Base-by-base conservation (phyloP, 53 echinoderm and acorn worm genomes). In the Apostichopus leukothele region DNA sequence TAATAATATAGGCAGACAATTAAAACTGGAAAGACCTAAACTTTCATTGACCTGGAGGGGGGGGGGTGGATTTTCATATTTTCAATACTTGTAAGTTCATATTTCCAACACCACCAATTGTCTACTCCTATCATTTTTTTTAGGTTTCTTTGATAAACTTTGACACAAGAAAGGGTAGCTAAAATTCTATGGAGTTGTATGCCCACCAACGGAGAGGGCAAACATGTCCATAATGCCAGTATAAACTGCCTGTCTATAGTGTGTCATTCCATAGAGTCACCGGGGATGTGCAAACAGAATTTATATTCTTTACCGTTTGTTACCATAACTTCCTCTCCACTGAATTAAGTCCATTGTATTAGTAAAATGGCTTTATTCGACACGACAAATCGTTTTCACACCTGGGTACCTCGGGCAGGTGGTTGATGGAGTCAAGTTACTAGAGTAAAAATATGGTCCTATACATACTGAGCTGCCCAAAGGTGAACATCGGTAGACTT, bases 301-400 rank as follows among this genome's bases (percentile, higher is more conserved):
- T 79, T 39, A 39, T 53, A 79, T 79, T 79, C 79, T 79, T 79
- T 79, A 1, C 63, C 0, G 79, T 53, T 53, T 79, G 79, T 51
- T 53, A 79, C 50, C 52, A 79, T 79, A 79, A 79, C 79, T 79
- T 79, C 79, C 79, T 79, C 79, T 50, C 18, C 79, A 79, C 52
- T 79, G 79, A 79, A 79, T 79, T 79, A 79, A 79, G 4, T 51
- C 79, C 51, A 79, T 79, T 79, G 79, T 79, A 8, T n/a, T 51
- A 27, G 53, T 9, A 9, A 79, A 79, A 79, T 63, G 18, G 54
- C 79, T 5, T 51, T 79, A 79, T 50, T 79, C 18, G 79, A 79
- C 79, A 79, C 79, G 19, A 53, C 79, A 79, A 79, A 79, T 79
- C 52, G 79, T 79, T 79, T 79, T 79, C 51, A 79, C 79, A 79